Conservation (phyloP, 2,113 vertebrate genomes). For the Hoplias malabaricus region DNA sequence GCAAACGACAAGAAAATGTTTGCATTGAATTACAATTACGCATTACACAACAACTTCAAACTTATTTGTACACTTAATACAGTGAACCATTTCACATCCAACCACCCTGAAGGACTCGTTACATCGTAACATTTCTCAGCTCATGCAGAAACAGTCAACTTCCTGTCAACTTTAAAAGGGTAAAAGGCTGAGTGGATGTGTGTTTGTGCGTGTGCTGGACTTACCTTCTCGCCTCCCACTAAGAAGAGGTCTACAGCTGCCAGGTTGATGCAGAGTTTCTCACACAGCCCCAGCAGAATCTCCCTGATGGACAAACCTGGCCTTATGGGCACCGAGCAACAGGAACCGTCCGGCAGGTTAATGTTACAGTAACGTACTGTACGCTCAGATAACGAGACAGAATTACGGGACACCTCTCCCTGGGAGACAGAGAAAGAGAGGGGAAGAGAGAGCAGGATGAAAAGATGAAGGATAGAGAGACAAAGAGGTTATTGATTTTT, state of each 20-base stretch:
- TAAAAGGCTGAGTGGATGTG: neutral
- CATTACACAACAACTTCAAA: no score
- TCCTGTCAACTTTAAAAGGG: no score
- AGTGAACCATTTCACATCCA: no score
- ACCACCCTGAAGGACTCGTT: no score
- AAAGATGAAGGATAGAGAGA: neutral
- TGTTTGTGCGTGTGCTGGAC: neutral
- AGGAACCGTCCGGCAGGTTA: constrained; percentile 87
- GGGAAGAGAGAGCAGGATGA: neutral
- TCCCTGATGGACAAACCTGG: constrained; percentile 89
- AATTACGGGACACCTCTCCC: constrained; percentile 78
- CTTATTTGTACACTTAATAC: no score
- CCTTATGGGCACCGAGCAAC: constrained; percentile 80
- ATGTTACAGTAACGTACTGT: constrained; percentile 85
- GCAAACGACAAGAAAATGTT: no score
- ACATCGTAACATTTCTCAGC: no score
- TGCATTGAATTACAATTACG: no score
- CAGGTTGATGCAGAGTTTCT: constrained; percentile 90
- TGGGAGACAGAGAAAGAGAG: constrained; percentile 52
- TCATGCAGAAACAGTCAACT: no score
- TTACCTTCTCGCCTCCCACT: constrained; percentile 95
- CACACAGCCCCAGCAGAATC: constrained; percentile 85
- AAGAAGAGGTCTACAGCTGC: constrained; percentile 94
- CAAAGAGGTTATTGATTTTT: no score
- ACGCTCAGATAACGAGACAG: constrained; percentile 72